Base-by-base conservation (phyloP, 2,797 vertebrate genomes). In the Toxotes lorentzi region DNA sequence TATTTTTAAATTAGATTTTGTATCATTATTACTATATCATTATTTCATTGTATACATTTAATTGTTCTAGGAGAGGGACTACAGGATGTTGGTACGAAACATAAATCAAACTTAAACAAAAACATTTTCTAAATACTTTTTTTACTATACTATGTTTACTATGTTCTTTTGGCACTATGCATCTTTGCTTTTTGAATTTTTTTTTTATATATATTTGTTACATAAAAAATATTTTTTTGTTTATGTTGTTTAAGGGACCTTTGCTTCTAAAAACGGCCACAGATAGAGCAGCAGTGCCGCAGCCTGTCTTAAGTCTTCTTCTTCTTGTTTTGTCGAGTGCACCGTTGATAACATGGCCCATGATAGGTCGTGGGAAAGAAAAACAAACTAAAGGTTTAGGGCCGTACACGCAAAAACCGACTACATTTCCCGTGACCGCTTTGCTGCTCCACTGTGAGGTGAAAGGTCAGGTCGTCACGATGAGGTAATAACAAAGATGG, bases 401-500 rank as follows among this genome's bases (percentile, higher is more conserved):
- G 4, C n/a, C 4, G 14, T 1, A n/a, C 9, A 23, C 1, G 11
- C 9, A 5, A 1, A 0, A 16, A 6, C 12, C 60, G 0, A 93
- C 91, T 92, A 87, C 90, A 88, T 86, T 9, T 90, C 92, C 94
- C 93, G 87, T 53, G 50, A 88, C 1, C 14, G 5, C 76, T 17
- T 17, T 2, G 5, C 38, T 1, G 21, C 10, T 7, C 0, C 24
- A 3, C 2, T 1, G 6, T 0, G 5, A 27, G 65, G 61, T 79
- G 7, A 82, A 85, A 89, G 81, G 76, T 86, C 24, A 56, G 0
- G 83, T 82, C 32, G 70, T 68, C 10, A 24, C 0, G 4, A 34
- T 83, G 84, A 88, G 5, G 74, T 85, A 71, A 77, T 4, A 80
- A 69, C 68, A 90, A 92, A 81, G 63, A 96, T 96, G 95, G 95